Conservation (phyloP, 2,113 vertebrate genomes). For the Ceratotherium simum region DNA sequence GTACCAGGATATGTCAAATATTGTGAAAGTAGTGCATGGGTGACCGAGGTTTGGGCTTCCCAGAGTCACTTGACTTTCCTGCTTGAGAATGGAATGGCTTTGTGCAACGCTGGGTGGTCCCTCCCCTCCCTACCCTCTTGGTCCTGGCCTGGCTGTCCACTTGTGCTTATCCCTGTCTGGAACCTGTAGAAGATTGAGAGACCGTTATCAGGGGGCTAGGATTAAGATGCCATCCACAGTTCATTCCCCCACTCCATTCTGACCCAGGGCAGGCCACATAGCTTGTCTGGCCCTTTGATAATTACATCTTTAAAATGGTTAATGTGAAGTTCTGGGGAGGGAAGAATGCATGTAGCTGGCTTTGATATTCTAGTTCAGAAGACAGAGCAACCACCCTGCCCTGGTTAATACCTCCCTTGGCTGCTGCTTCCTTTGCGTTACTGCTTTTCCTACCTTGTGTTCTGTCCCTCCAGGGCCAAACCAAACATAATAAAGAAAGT, state of each 20-base stretch:
- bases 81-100: background rate
- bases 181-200: background rate
- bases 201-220: conserved; percentile 16
- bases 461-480: background rate
- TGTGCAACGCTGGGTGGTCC: no score
- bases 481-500: background rate
- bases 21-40: background rate
- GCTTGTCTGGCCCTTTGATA: conserved; percentile 24
- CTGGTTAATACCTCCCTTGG: background rate
- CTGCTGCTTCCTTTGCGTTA: background rate
- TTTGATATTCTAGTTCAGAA: background rate
- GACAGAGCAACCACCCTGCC: background rate
- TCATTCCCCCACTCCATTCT: background rate
- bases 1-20: background rate
- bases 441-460: background rate
- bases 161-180: conserved; percentile 7
- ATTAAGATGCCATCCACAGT: conserved; percentile 25
- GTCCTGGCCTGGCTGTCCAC: background rate
- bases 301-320: background rate
- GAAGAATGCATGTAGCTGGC: background rate
- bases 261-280: background rate
- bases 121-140: background rate
- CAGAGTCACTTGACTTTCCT: background rate
- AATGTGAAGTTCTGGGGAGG: background rate
- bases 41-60: background rate